These are phyloP conservation scores for Teleiodes luculella DNA, from an alignment of 2,888 invertebrate genomes.

Conservation along the genomic window DNA sequence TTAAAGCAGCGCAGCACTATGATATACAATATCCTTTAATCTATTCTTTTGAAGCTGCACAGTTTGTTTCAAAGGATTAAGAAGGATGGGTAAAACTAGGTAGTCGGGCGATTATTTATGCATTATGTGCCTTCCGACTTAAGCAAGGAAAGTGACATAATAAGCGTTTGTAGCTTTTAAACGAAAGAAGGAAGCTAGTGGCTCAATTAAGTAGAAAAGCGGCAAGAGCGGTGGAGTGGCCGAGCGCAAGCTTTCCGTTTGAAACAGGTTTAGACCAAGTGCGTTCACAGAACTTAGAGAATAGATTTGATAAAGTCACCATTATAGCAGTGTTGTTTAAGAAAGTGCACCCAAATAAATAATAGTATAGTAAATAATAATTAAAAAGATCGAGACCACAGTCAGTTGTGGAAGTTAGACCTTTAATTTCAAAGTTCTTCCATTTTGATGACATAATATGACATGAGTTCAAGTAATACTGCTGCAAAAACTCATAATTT, in stretches of 20 bases:
- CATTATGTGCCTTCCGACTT: slow-evolving; percentile 27
- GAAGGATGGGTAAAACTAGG: slow-evolving; percentile 21
- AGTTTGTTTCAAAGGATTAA: slow-evolving; percentile 46
- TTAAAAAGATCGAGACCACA: too few species aligned
- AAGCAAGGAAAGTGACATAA: slow-evolving; percentile 23
- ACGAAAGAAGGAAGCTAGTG: slow-evolving; percentile 25
- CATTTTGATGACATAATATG: too few species aligned
- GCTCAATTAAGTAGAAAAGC: slow-evolving; percentile 24
- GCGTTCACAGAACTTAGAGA: too few species aligned
- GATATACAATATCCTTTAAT: slow-evolving; percentile 15
- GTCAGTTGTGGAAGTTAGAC: too few species aligned
- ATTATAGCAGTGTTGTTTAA: too few species aligned
- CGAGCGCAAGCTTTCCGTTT: slow-evolving; percentile 13
- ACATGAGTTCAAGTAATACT: too few species aligned
- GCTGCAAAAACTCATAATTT: too few species aligned
- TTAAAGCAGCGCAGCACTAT: too few species aligned
- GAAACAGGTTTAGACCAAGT: slow-evolving; percentile 13
- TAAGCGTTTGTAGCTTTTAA: slow-evolving; percentile 22
- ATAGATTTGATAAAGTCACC: too few species aligned
- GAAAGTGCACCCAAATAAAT: too few species aligned
- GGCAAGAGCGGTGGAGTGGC: slow-evolving; percentile 10
- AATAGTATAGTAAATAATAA: too few species aligned
- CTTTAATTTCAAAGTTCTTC: too few species aligned
- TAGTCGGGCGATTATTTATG: slow-evolving; percentile 31
- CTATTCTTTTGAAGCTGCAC: slow-evolving; percentile 39